Evolutionary conservation across 2,888 invertebrate species (phyloP), one percentile per base, ranked within the genome.

Genomic region (Dione vanillae): DNA sequence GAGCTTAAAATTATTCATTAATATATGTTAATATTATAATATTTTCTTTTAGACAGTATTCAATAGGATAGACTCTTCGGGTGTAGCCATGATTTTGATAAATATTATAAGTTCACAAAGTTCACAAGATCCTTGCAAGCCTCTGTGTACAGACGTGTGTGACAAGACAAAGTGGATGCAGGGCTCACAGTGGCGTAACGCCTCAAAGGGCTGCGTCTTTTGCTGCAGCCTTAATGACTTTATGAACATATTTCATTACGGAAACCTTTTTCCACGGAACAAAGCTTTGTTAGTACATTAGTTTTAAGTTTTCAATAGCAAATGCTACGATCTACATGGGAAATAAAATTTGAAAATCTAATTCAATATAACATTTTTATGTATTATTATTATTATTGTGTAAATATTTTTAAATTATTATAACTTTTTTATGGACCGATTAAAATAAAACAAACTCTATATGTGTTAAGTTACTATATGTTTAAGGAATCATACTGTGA

Each of bases 181-280:
- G 0, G 74, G 72, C n/a, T 12, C 70, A 0, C 45, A 79, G 5
- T 86, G 85, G 85, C 75, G 71, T 0, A 76, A 83, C 16, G 65
- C 79, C 0, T 69, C 67, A 0, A 77, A 76, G 16, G 89, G 88
- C 0, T 88, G 79, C 58, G 83, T 79, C 0, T 87, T 80, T 65
- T 89, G 89, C 62, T 89, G 89, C 70, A 52, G n/a, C 0, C 65
- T 85, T 0, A 20, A 52, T 0, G 79, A 82, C 0, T 87, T 88
- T 56, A 65, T 69, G 69, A 27, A 0, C 6, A 35, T 20, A 11
- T 72, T 72, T 45, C 9, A 65, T 16, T 71, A 67, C 43, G 1
- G 64, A n/a, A 41, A 40, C 12, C 7, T 67, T 5, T 67, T 71
- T 51, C 20, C 64, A 49, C 3, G 0, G 19, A 19, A 16, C 10